Conservation (phyloP, 2,888 invertebrate species). For the Philaethria dido region DNA sequence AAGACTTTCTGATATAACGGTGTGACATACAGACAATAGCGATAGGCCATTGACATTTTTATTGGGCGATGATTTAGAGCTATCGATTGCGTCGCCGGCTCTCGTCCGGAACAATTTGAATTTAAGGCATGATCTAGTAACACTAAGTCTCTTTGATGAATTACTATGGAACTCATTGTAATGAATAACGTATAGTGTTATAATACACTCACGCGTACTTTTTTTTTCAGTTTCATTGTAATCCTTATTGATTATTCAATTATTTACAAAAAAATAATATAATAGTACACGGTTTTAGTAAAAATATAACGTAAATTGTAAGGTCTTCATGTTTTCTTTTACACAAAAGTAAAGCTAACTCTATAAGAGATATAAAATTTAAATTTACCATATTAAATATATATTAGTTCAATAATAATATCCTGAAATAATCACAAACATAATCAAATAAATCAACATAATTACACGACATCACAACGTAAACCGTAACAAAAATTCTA, state of each 20-base stretch:
- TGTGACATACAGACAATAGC: slow-evolving; percentile 56
- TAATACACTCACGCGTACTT: background rate
- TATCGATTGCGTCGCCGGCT: slow-evolving; percentile 73
- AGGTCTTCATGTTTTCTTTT: background rate
- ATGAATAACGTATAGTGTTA: background rate
- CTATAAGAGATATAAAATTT: background rate
- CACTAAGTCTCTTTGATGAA: slow-evolving; percentile 35
- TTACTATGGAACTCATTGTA: background rate
- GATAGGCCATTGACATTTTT: slow-evolving; percentile 80
- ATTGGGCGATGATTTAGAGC: slow-evolving; percentile 78
- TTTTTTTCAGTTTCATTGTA: background rate
- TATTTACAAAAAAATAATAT: background rate
- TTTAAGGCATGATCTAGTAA: slow-evolving; percentile 50
- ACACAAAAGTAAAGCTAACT: background rate
- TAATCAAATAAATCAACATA: too few species aligned
- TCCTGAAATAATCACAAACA: background rate
- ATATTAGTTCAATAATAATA: too few species aligned
- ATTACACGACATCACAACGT: background rate
- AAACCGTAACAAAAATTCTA: background rate
- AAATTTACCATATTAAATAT: too few species aligned
- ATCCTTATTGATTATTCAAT: background rate
- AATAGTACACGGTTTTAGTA: background rate
- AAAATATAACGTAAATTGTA: too few species aligned
- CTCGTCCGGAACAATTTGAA: slow-evolving; percentile 64
- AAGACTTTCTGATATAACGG: slow-evolving; percentile 49